Conservation (phyloP, 2,797 vertebrate species). For the Esox masquinongy region DNA sequence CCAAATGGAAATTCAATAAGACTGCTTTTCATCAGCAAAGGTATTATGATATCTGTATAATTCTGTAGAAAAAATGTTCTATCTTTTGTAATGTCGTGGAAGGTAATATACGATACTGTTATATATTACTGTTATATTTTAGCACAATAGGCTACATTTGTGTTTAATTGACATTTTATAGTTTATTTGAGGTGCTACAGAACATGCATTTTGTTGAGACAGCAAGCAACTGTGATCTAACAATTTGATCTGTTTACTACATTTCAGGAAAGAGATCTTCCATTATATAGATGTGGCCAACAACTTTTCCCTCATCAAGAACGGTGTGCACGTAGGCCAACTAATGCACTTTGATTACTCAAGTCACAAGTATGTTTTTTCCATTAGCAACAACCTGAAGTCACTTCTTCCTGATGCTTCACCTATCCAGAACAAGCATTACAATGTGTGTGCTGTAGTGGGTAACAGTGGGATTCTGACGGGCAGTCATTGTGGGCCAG, state of each 20-base stretch:
- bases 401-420: slow-evolving; percentile 92
- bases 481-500: slow-evolving; percentile 89
- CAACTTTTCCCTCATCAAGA: slow-evolving; percentile 96
- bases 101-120: background rate
- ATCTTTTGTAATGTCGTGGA: background rate
- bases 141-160: background rate
- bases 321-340: slow-evolving; percentile 89
- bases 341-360: slow-evolving; percentile 99
- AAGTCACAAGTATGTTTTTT: slow-evolving; percentile 98
- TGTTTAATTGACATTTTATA: background rate
- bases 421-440: slow-evolving; percentile 90
- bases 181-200: background rate
- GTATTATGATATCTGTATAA: slow-evolving; percentile 56
- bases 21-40: slow-evolving; percentile 89
- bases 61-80: background rate
- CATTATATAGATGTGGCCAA: slow-evolving; percentile 90
- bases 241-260: background rate
- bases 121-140: background rate
- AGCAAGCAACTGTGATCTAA: background rate
- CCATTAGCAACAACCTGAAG: slow-evolving; percentile 93
- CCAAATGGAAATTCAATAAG: slow-evolving; percentile 93
- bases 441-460: slow-evolving; percentile 91
- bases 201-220: background rate
- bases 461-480: slow-evolving; percentile 97
- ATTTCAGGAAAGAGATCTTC: slow-evolving; percentile 91